These are phyloP conservation scores for Strix uralensis DNA, from an alignment of 2,113 vertebrate genomes.

Conservation along the genomic window DNA sequence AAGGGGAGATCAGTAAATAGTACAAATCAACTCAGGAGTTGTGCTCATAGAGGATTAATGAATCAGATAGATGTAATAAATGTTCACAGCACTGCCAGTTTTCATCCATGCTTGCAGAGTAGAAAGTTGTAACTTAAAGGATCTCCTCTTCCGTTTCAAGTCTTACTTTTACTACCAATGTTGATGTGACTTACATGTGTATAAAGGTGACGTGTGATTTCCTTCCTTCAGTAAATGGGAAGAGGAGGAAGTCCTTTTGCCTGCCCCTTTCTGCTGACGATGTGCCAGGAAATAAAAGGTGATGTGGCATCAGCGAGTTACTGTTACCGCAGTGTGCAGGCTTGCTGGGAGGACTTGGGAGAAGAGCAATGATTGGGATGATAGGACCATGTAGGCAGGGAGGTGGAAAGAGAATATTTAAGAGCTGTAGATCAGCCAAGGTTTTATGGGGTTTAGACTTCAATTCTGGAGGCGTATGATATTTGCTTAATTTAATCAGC, in stretches of 20 bases:
- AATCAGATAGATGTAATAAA: not conserved
- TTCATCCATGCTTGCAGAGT: not conserved
- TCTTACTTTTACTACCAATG: not conserved
- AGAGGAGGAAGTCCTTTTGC: not conserved
- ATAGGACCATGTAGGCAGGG: not conserved
- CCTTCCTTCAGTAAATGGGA: not conserved
- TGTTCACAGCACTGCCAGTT: not conserved
- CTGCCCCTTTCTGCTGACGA: not conserved
- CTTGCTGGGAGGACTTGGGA: not conserved
- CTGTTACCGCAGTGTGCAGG: not conserved
- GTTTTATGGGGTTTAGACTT: not conserved
- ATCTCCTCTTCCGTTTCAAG: not conserved
- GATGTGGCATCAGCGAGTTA: not conserved
- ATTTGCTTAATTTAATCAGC: not conserved
- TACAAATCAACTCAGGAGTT: not conserved
- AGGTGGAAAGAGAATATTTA: not conserved
- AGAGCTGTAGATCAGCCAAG: not conserved
- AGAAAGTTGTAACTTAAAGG: not conserved
- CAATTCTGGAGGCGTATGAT: not conserved
- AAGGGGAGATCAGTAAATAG: not conserved
- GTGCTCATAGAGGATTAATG: not conserved
- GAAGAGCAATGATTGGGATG: not conserved
- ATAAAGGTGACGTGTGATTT: fast-evolving
- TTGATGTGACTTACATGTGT: not conserved
- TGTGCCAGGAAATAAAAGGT: not conserved